Base-by-base conservation (phyloP, 2,797 vertebrate genomes). In the Betta splendens region DNA sequence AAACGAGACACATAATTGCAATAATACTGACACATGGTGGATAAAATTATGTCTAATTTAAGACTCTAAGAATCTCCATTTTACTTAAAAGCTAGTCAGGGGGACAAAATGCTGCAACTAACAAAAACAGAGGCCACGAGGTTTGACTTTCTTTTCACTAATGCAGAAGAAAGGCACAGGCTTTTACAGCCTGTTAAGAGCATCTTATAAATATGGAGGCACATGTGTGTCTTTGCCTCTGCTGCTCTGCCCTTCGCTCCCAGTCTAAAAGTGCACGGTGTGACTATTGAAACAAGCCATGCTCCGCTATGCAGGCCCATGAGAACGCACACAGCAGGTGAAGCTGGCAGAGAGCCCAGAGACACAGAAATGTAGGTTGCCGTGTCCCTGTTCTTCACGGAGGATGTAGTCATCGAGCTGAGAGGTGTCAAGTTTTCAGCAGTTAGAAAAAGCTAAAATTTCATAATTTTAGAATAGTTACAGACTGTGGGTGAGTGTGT, bases 341-440 rank as follows among this genome's bases (percentile, higher is more conserved):
- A 78, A 64, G 65, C 44, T 83, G 65, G 73, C 64, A 61, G 74
- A 81, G 61, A 80, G 76, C 82, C 79, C 72, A 72, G 77, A 89
- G 80, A 85, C 75, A 81, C 71, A 39, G 57, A 76, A 81, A 89
- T 85, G 74, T 87, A 89, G 88, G 84, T 88, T 88, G 72, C 72
- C 52, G 64, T 87, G 87, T 86, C 69, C 81, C 59, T 48, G 43
- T 42, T 82, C 62, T 69, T 70, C 40, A 36, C 31, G n/a, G 8
- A 57, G 59, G 26, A 64, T 46, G 45, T n/a, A 26, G 54, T 57
- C 63, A 43, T 29, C 3, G 32, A 56, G 46, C 67, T 62, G 52
- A 32, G 37, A 52, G 26, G 69, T 57, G 59, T 69, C 55, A 52
- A 38, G 53, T 66, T 47, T 69, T 51, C 17, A 49, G 43, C 62